A percentile compares a stretch with the other conserved stretches of the same genome.
phyloP scores from a whole-genome alignment of 2,113 vertebrate species.

The Cheilinus undulatus region DNA sequence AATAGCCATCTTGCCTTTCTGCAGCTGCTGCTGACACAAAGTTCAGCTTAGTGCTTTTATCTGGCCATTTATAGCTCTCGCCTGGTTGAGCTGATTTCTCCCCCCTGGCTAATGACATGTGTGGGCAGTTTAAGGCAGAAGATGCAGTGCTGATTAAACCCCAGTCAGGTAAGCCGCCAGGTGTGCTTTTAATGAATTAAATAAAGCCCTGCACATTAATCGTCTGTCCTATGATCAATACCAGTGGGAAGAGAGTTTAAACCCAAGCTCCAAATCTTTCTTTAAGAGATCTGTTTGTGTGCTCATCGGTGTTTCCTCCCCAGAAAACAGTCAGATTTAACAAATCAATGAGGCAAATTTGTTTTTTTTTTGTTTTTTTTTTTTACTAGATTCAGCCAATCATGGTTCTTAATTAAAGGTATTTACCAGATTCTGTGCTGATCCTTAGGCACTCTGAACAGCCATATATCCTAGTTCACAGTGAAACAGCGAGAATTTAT shows the following conservation, averaged over 20 bases:
- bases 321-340: constrained; percentile 2
- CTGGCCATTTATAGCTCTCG: constrained; percentile 65
- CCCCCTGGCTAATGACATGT: constrained; percentile 43
- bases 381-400: constrained; percentile 4
- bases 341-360: constrained; percentile 37
- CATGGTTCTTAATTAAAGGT: constrained; percentile 13
- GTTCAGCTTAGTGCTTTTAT: constrained; percentile 68
- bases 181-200: constrained; percentile 9
- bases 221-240: neutral
- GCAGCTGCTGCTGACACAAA: constrained; percentile 50
- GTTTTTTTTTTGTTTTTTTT: constrained; percentile 17
- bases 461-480: too few relatives aligned
- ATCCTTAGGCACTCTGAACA: neutral
- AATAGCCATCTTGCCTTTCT: constrained; percentile 28
- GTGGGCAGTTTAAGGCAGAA: constrained; percentile 30
- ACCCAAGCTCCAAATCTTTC: neutral
- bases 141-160: constrained; percentile 25
- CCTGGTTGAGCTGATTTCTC: constrained; percentile 56
- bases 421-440: neutral
- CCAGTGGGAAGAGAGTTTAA: neutral
- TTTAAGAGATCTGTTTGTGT: neutral
- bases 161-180: neutral
- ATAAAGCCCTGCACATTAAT: neutral
- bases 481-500: too few relatives aligned
- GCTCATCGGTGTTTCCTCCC: constrained; percentile 12